Evolutionary conservation across 2,888 invertebrate genomes (phyloP), one percentile per base, ranked within the genome.

Genomic region (Acronicta alni): DNA sequence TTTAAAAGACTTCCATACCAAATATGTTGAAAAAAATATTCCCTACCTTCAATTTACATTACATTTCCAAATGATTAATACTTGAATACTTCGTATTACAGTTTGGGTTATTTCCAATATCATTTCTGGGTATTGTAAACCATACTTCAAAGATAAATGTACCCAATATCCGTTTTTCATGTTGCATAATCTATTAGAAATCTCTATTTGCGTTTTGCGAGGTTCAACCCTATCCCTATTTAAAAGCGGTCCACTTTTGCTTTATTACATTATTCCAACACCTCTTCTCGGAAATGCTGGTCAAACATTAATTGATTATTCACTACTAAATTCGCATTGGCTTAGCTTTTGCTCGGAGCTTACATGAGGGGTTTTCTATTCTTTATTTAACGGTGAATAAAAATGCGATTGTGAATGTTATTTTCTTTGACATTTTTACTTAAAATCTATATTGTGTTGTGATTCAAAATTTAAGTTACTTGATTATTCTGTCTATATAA

Each of bases 231-330:
- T 74, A 58, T 62, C 52, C 16, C 16, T 16, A 51, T 53, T 68
- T 44, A 65, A 43, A 49, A n/a, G 43, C 16, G 57, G 65, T 72
- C 56, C 55, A 66, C 52, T 72, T 74, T 67, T 66, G 56, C 49
- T 66, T 58, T 63, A 75, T 72, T 58, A 59, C 49, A 59, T 75
- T 69, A 57, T 58, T 38, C 58, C 59, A 59, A 69, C 60, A 75
- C 66, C 56, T 55, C 56, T 32, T 52, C 15, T 46, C 15, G 32
- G 56, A 45, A 44, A 59, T 39, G 37, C 52, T 63, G 60, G 63
- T 72, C 69, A 66, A 66, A 75, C 64, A 67, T 52, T 63, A 55
- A 75, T 75, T 69, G 69, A 66, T 69, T 65, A 74, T 74, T 68
- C 66, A 54, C 38, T 37, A 41, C 23, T 35, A 30, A 61, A 32